phyloP scores from a whole-genome alignment of 2,797 vertebrate species.

The Arnoldichthys spilopterus region DNA sequence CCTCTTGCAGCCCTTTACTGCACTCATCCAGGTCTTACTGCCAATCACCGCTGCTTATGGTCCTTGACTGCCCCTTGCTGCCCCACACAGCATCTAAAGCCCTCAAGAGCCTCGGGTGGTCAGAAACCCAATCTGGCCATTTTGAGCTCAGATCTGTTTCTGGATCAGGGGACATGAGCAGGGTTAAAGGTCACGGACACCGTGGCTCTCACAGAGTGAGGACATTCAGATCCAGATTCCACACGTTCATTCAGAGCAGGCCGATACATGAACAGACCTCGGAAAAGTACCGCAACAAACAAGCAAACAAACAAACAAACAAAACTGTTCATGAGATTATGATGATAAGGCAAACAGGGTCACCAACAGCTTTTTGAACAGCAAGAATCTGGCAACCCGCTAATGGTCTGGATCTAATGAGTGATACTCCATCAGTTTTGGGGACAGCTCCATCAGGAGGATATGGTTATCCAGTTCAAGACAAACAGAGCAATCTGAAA shows the following conservation, averaged over 20 bases:
- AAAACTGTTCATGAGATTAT: background rate
- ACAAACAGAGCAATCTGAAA: no score
- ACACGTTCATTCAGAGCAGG: background rate
- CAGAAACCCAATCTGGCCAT: background rate
- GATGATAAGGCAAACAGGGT: background rate
- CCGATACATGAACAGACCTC: background rate
- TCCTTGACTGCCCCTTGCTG: background rate
- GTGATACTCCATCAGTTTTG: background rate
- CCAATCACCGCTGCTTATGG: no score
- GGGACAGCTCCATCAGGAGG: no score
- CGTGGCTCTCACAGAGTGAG: background rate
- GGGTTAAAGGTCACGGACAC: conserved; percentile 1
- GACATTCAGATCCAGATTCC: background rate
- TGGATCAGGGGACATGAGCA: background rate
- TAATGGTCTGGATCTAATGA: background rate
- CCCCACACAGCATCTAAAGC: background rate
- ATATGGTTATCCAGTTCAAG: no score
- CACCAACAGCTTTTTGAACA: background rate
- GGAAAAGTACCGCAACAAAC: background rate
- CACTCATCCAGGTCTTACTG: no score
- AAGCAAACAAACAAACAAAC: background rate
- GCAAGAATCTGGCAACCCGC: background rate
- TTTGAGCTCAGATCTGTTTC: background rate
- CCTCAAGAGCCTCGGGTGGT: background rate
- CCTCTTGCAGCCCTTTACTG: no score